Conservation (phyloP, 2,113 vertebrate genomes). For the Lagopus muta region DNA sequence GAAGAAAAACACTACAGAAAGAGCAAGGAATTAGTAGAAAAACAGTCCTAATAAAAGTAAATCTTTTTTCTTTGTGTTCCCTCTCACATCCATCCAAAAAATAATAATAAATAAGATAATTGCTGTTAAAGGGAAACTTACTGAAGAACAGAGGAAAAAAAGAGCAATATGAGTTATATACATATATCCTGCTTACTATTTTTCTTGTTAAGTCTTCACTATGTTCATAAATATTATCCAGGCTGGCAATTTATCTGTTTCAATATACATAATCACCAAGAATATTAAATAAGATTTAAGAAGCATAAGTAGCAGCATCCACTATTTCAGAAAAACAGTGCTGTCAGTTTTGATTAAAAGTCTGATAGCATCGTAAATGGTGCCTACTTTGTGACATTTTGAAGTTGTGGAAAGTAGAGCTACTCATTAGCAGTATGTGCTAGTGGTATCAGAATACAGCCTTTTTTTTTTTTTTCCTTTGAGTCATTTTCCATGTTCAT, state of each 20-base stretch:
- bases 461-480: neutral
- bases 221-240: neutral
- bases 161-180: neutral
- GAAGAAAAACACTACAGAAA: neutral
- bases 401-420: neutral
- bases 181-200: neutral
- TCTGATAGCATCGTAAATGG: neutral
- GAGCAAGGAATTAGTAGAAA: neutral
- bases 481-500: neutral
- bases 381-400: neutral
- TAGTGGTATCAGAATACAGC: neutral
- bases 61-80: neutral
- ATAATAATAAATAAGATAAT: neutral
- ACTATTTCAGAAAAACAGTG: neutral
- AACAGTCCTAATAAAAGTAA: neutral
- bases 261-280: neutral
- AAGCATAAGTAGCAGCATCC: neutral
- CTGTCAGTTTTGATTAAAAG: neutral
- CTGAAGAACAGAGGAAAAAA: neutral
- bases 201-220: neutral
- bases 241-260: neutral
- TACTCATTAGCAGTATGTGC: neutral
- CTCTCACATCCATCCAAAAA: accelerated
- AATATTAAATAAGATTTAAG: neutral
- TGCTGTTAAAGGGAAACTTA: neutral